phyloP scores from a whole-genome alignment of 1,140 invertebrate species.

The Drosophila pruinosa region DNA sequence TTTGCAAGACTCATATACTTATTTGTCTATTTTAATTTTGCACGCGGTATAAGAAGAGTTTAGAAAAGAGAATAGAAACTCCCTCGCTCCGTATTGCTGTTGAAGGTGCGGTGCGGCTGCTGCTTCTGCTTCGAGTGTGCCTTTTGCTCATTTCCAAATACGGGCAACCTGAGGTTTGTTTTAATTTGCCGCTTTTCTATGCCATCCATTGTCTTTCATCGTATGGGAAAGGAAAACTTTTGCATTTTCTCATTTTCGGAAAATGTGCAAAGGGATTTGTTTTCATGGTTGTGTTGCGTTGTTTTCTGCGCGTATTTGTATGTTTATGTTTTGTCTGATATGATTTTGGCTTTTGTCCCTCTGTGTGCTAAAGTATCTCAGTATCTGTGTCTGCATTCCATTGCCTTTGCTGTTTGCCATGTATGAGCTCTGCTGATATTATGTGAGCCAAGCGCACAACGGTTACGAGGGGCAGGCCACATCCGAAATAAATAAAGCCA shows the following conservation, averaged over 20 bases:
- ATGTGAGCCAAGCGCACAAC: constrained; percentile 51
- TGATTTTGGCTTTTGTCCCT: constrained; percentile 72
- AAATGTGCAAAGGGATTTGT: constrained; percentile 81
- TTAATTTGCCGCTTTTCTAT: constrained; percentile 80
- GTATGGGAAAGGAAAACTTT: constrained; percentile 66
- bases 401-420: neutral
- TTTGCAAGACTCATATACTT: too few relatives aligned
- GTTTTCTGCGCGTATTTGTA: constrained; percentile 50
- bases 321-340: constrained; percentile 74
- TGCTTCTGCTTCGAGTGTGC: constrained; percentile 12
- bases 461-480: neutral
- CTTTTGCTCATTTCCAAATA: constrained; percentile 78
- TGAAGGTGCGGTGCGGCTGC: constrained; percentile 13
- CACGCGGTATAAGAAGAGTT: too few relatives aligned
- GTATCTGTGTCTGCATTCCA: constrained; percentile 11
- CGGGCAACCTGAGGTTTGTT: constrained; percentile 81
- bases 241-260: constrained; percentile 80
- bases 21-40: too few relatives aligned
- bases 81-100: neutral
- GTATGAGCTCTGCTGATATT: constrained; percentile 62
- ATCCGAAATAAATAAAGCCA: constrained; percentile 68
- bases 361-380: constrained; percentile 23
- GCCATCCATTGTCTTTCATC: constrained; percentile 63
- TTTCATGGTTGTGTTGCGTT: constrained; percentile 64
- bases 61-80: neutral